Evolutionary conservation across 1,140 invertebrate species (phyloP).

Genomic region (Liolophura sinensis): DNA sequence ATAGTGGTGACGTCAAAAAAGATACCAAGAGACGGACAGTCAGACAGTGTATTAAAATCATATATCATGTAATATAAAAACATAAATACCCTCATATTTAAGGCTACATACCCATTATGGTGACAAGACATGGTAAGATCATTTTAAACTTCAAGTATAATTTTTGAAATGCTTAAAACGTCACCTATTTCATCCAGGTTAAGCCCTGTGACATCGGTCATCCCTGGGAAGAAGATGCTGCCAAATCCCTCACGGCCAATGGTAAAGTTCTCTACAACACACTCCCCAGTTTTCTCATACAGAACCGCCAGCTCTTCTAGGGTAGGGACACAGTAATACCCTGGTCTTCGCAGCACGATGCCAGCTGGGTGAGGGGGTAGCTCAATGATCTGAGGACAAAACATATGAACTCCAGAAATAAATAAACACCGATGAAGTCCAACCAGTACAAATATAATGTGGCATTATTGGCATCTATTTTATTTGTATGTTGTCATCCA

Average conservation of each 20-base stretch:
- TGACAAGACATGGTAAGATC: background rate
- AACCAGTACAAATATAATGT: background rate
- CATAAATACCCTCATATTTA: background rate
- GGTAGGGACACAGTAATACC: slow-evolving; percentile 85
- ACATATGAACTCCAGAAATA: slow-evolving; percentile 3
- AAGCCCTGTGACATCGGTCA: slow-evolving; percentile 84
- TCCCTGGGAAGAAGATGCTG: slow-evolving; percentile 80
- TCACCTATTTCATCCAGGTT: slow-evolving; percentile 86
- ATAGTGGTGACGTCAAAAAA: too few relatives aligned
- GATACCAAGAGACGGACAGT: too few relatives aligned
- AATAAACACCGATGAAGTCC: background rate
- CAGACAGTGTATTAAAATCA: too few relatives aligned
- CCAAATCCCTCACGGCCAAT: slow-evolving; percentile 90
- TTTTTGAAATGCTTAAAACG: slow-evolving; percentile 5
- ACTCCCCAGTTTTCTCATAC: slow-evolving; percentile 73
- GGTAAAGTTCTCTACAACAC: slow-evolving; percentile 87
- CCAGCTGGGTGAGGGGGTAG: slow-evolving; percentile 59
- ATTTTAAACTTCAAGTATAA: background rate
- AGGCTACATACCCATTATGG: background rate
- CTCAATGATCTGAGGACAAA: slow-evolving; percentile 27
- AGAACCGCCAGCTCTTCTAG: slow-evolving; percentile 73
- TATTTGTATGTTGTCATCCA: too few relatives aligned
- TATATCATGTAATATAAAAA: slow-evolving; percentile 3
- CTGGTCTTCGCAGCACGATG: slow-evolving; percentile 63
- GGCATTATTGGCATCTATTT: background rate